Evolutionary conservation across 1,140 invertebrate genomes (phyloP).

Genomic region (Sinonovacula constricta): DNA sequence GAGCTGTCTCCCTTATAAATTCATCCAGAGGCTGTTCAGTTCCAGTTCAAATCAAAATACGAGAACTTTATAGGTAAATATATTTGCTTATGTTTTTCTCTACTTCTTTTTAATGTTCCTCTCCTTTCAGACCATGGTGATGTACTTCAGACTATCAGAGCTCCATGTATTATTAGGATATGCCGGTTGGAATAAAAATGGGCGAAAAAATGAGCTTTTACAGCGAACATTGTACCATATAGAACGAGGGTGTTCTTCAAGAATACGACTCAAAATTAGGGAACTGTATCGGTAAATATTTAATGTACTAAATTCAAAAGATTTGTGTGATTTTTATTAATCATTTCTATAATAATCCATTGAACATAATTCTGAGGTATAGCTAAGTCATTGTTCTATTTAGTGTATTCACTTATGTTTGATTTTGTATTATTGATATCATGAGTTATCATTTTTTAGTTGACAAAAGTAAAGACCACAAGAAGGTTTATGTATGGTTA

Average conservation of each 20-base stretch:
- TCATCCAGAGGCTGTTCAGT: slow-evolving; percentile 49
- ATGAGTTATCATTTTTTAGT: too few relatives aligned
- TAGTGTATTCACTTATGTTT: too few relatives aligned
- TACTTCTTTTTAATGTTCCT: slow-evolving; percentile 21
- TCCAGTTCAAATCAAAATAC: slow-evolving; percentile 53
- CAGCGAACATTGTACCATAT: slow-evolving; percentile 86
- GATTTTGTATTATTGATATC: too few relatives aligned
- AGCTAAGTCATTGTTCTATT: too few relatives aligned
- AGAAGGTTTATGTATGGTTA: too few relatives aligned
- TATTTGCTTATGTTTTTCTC: slow-evolving; percentile 4
- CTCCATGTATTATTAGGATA: slow-evolving; percentile 90
- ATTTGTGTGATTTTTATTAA: too few relatives aligned
- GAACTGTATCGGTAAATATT: slow-evolving; percentile 84
- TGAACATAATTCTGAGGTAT: too few relatives aligned
- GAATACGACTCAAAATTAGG: slow-evolving; percentile 88
- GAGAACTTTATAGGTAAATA: slow-evolving; percentile 55
- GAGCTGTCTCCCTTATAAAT: slow-evolving; percentile 46
- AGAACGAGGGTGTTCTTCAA: slow-evolving; percentile 85
- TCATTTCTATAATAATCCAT: too few relatives aligned
- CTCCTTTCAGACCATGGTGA: slow-evolving; percentile 84
- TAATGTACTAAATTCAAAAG: too few relatives aligned
- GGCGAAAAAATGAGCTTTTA: slow-evolving; percentile 92
- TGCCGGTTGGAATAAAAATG: slow-evolving; percentile 91
- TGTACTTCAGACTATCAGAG: slow-evolving; percentile 90
- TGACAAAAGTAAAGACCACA: too few relatives aligned